Evolutionary conservation across 2,888 invertebrate species (phyloP), one percentile per base, ranked within the genome.

Genomic region (Thymelicus lineola): DNA sequence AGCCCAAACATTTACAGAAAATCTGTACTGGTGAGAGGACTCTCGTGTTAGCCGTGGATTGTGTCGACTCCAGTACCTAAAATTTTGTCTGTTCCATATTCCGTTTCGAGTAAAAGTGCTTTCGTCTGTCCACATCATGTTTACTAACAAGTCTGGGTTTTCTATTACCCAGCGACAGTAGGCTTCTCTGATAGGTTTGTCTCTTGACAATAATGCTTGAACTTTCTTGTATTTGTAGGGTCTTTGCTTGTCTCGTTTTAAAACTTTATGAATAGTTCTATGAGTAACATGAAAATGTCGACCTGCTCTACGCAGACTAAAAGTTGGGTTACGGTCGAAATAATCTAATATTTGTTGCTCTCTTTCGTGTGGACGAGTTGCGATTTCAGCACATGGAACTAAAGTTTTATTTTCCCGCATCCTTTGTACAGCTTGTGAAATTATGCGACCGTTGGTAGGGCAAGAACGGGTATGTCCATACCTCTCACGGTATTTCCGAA

Each of bases 21-120:
- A 60, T 14, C 58, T 14, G 58, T 36, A 58, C 7, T 58, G 58
- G n/a, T 58, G 58, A 20, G 35, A 14, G 7, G 36, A 15, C 38
- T 72, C 61, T 28, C 50, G 64, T n/a, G 14, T 12, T 0, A 38
- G 35, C 12, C 60, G 50, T 15, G 74, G 70, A 57, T 74, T 74
- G 0, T 15, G 42, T 1, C 15, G 46, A 5, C 59, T 9, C 70
- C 70, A 74, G 14, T 60, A n/a, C 6, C 66, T 71, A 7, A 59
- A 6, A 48, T 74, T 73, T 38, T 58, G 45, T 45, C 71, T n/a
- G 42, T 74, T 73, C 69, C 70, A 72, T 10, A 73, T 38, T 5
- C 48, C 48, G 15, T 48, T 48, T 15, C 48, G 5, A 1, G 48
- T 48, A 15, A 48, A 48, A 15, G 48, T 48, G 15, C 48, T 48